Evolutionary conservation across 2,888 invertebrate species (phyloP), one percentile per base, ranked within the genome.

Genomic region (Ecdyonurus torrentis): DNA sequence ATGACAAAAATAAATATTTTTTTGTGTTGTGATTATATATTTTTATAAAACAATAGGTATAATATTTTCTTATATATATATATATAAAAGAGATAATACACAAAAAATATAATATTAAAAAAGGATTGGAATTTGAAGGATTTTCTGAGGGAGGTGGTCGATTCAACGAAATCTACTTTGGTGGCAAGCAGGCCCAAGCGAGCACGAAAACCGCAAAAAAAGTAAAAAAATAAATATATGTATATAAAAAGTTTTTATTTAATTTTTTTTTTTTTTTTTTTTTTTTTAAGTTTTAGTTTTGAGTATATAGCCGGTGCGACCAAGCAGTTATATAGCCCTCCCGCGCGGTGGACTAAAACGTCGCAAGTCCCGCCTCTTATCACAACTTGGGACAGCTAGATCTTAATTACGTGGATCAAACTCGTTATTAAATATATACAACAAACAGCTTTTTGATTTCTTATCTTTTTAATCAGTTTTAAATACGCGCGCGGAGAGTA

Each of bases 101-200:
- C 7, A 55, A 55, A 55, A 55, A 55, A 55, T 10, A 22, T 7
- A 55, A 20, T 22, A 55, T 18, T 7, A 7, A 55, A 22, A n/a
- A 22, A 7, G 55, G 55, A 55, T 55, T 22, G 55, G 55, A 55
- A 55, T 55, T 55, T 55, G 55, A 55, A 55, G 55, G 55, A 55
- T 55, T 55, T 55, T 22, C 55, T 20, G 55, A 20, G 55, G 22
- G 22, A 55, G 22, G 55, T n/a, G 55, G 20, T n/a, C 55, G 55
- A 55, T 55, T 55, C 55, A 55, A 22, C 55, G 55, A 55, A 55
- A 55, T 55, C 55, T 22, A 22, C 55, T 55, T 20, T 55, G 55
- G 55, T 55, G 55, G 55, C 55, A 37, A 15, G 22, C n/a, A 7
- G 55, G 3, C 5, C 15, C 10, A 50, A 50, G 19, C 22, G 55